phyloP scores from a whole-genome alignment of 37 sponge, comb jelly and placozoan species.

The Haliclona indistincta region DNA sequence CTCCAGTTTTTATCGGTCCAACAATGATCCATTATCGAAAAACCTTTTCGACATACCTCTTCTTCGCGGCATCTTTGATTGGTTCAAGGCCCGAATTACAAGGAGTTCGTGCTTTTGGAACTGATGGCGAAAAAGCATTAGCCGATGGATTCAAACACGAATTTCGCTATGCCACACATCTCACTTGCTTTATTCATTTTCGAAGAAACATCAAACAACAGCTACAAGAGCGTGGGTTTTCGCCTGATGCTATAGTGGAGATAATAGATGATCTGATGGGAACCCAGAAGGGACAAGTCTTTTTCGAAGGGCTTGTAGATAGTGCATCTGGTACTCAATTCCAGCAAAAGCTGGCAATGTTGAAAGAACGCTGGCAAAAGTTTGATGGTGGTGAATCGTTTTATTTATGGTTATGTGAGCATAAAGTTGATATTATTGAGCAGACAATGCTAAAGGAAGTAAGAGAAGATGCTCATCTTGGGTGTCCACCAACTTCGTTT shows the following conservation, averaged over 20 bases:
- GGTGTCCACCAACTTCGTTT: conserved; percentile 29
- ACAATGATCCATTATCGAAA: conserved; percentile 39
- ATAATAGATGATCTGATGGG: conserved; percentile 32
- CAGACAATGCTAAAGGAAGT: conserved; percentile 5
- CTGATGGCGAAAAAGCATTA: conserved; percentile 35
- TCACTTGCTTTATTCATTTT: conserved; percentile 43
- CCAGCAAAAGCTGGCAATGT: neutral
- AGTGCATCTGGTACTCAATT: neutral
- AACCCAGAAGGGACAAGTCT: neutral
- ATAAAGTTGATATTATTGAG: conserved; percentile 27
- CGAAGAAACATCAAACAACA: conserved; percentile 36
- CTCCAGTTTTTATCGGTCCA: conserved; percentile 40
- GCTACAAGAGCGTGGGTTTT: conserved; percentile 2
- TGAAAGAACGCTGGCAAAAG: neutral
- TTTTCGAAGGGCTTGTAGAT: conserved; percentile 40
- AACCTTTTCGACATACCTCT: conserved; percentile 27
- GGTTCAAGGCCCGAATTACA: conserved; percentile 26
- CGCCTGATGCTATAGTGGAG: neutral
- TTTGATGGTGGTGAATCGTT: neutral
- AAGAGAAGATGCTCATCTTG: conserved; percentile 25
- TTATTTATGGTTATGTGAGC: conserved; percentile 3
- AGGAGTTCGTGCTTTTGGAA: conserved; percentile 43
- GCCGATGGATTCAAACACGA: conserved; percentile 38
- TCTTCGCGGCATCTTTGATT: conserved; percentile 30
- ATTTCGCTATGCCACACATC: conserved; percentile 21